Evolutionary conservation across 2,797 vertebrate species (phyloP), one percentile per base, ranked within the genome.

Genomic region (Dromococcyx pavoninus): DNA sequence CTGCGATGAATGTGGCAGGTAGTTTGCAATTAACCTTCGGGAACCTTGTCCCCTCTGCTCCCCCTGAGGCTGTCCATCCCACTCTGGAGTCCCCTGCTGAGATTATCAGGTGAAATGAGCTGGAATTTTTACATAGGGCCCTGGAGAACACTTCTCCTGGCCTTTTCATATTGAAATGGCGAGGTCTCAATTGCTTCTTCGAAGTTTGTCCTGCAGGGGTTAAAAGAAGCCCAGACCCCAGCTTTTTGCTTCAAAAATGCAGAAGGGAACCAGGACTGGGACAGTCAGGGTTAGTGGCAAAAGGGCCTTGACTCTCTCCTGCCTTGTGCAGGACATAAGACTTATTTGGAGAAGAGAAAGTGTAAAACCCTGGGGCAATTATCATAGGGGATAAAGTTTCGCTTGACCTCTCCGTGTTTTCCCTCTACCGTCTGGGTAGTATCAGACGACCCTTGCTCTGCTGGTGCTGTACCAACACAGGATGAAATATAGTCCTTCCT

Each of bases 81-180:
- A 67, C 76, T 70, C 66, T 13, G 0, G 70, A 95, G 77, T 43
- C 94, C 92, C 93, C 82, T 7, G 24, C 94, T 65, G 94, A 94
- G 95, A 90, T 93, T 93, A 95, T 94, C 37, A 32, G 79, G 88
- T 79, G 89, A 97, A 96, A 95, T 94, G 93, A 97, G 90, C 88
- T 50, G 6, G 82, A 53, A 82, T 88, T 70, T 3, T 2, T 70
- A 39, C 44, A 19, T 65, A 50, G 7, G 37, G 41, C 48, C 56
- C 30, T 61, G 82, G 57, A 75, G 61, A 89, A 61, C 85, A 80
- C 78, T 43, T 91, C 80, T 84, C 43, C 50, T 61, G 50, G 19
- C 77, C 96, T 96, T 95, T 97, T 96, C 91, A 69, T 93, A 96
- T 96, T 96, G 95, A 96, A 97, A 97, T 96, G 5, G 41, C 0